These are phyloP conservation scores for Gracilinanus agilis DNA, from an alignment of 2,113 vertebrate genomes.

Conservation along the genomic window DNA sequence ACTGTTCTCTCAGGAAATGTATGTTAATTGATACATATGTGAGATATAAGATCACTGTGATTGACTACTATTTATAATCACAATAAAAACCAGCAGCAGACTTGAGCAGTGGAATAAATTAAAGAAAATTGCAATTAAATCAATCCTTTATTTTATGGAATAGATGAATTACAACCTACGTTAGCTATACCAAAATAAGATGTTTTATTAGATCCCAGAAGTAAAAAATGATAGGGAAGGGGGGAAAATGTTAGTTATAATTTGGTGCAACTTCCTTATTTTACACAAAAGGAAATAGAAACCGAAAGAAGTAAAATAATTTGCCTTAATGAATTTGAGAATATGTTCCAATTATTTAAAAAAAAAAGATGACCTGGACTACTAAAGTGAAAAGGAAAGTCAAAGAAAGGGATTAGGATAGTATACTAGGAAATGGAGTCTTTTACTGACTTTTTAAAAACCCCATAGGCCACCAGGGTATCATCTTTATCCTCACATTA, in stretches of 20 bases:
- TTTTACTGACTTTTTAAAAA: background rate
- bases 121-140: background rate
- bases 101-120: background rate
- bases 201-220: background rate
- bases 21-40: background rate
- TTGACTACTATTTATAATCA: background rate
- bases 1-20: background rate
- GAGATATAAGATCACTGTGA: background rate
- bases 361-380: background rate
- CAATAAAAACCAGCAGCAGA: background rate
- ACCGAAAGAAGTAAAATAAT: conserved; percentile 7
- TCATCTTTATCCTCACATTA: background rate
- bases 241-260: background rate
- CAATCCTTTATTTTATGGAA: background rate
- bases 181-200: background rate
- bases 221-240: background rate
- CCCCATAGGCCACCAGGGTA: no score
- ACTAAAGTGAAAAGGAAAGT: background rate
- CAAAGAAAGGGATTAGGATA: background rate
- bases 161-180: background rate
- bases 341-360: background rate
- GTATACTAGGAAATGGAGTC: background rate
- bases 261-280: background rate
- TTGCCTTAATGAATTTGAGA: background rate
- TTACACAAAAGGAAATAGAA: background rate